Base-by-base conservation (phyloP, 2,888 invertebrate species). In the Troilus luridus region DNA sequence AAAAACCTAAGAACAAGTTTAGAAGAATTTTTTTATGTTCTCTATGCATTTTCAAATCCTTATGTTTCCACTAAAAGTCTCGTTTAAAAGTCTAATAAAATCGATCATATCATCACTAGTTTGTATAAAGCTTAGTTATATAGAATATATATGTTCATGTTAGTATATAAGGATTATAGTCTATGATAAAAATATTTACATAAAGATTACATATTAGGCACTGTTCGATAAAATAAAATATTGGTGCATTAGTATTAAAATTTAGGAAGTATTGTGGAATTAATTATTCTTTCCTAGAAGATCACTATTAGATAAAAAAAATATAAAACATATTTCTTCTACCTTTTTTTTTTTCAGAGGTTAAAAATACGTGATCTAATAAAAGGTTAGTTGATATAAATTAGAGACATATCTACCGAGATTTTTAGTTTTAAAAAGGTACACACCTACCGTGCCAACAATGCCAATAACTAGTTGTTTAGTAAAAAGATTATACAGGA, bases 391-490 rank as follows among this genome's bases (percentile, higher is more conserved):
- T 89, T 27, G 19, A n/a, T 54, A 64, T 19, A 89, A 89, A 67
- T 64, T 56, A 56, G 56, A 56, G n/a, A 85, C 56, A 56, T 56
- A 56, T 54, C 54, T 89, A 89, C 12, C 8, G 60, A 62, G 8
- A 59, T 60, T 88, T 60, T 60, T 88, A 88, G 64, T 41, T 60
- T 21, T 21, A 62, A 64, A 60, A 11, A 89, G 62, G 67, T 85
- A 56, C 89, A 89, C 89, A 89, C 89, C 89, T 89, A 89, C 64
- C n/a, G 89, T 89, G 89, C 89, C 89, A 89, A 64, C 89, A 89
- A 89, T 89, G 89, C 64, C 89, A 89, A 21, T 41, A 56, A 77
- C 72, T 77, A 41, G 72, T 77, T 77, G 27, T 77, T 77, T 41
- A 77, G 72, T 41, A 41, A 27, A 77, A 41, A 17, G 19, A 77